Base-by-base conservation (phyloP, 2,888 invertebrate genomes). In the Pogonocherus hispidulus region DNA sequence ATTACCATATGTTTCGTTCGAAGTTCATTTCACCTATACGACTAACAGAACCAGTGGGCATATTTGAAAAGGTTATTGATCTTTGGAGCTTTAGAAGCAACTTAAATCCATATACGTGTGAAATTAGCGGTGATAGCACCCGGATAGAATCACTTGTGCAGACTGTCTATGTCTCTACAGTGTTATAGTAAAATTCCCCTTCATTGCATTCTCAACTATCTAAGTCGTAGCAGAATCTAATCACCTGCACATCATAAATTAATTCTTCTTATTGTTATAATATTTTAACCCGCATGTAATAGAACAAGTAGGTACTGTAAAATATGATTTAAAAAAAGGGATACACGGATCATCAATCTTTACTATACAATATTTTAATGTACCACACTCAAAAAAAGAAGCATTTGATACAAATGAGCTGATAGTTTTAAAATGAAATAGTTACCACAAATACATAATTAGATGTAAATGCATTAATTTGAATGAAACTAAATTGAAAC, bases 251-350 rank as follows among this genome's bases (percentile, higher is more conserved):
- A 56, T 72, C 66, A 64, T 67, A 71, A 72, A 72, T 72, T 74
- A 69, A 63, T 66, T 70, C 68, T 65, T 70, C 68, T 64, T 72
- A 72, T 71, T 70, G 69, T 70, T 52, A 41, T 72, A 67, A 68
- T 68, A 69, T 71, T 72, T 72, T 67, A 71, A 72, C 70, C 72
- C 62, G 68, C 67, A 66, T 68, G 52, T 64, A 60, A 70, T n/a
- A n/a, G n/a, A n/a, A n/a, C n/a, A n/a, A n/a, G n/a, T n/a, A n/a
- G 67, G 60, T 59, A 67, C 64, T 57, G 63, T 35, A 64, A 63
- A 70, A 66, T 62, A 66, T 55, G 56, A 35, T 55, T 37, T 22
- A 46, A 68, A 64, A 49, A 65, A 59, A 22, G 32, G 57, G 57
- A 66, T 14, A 35, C 65, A 68, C 60, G 65, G 52, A 68, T 56